Evolutionary conservation across 2,113 vertebrate genomes (phyloP).

Genomic region (Mirza zaza): DNA sequence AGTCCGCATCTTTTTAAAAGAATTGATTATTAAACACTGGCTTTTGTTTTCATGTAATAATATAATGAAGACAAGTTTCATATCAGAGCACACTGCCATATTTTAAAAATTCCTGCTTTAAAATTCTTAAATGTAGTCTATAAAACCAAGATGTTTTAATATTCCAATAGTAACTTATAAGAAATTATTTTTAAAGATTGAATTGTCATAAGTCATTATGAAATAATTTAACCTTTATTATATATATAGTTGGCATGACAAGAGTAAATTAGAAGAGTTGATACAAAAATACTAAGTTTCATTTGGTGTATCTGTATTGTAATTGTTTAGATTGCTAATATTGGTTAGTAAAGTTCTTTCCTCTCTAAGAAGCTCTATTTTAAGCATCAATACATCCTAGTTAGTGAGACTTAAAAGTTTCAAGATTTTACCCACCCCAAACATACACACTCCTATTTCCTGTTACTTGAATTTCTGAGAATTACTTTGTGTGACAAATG

Average conservation of each 20-base stretch:
- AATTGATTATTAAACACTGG: constrained; percentile 28
- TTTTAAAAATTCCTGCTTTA: constrained; percentile 4
- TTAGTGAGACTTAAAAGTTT: constrained; percentile 25
- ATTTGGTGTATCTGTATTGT: neutral
- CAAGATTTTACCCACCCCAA: neutral
- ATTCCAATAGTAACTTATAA: constrained; percentile 34
- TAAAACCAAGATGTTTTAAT: constrained; percentile 41
- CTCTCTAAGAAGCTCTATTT: neutral
- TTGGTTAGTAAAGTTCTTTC: constrained; percentile 32
- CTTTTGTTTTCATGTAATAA: neutral
- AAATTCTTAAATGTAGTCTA: constrained; percentile 1
- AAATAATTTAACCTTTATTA: constrained; percentile 8
- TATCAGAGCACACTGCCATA: neutral
- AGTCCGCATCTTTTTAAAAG: neutral
- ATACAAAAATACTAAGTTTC: constrained; percentile 42
- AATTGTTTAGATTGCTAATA: neutral
- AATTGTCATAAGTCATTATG: constrained; percentile 12
- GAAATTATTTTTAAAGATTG: neutral
- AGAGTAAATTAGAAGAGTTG: neutral
- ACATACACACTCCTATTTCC: neutral
- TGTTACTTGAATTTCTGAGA: constrained; percentile 39
- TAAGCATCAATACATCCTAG: constrained; percentile 14
- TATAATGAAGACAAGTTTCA: constrained; percentile 29
- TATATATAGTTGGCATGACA: neutral
- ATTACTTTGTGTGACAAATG: constrained; percentile 36